Conservation (phyloP, 2,888 invertebrate species). For the Agriopis marginaria region DNA sequence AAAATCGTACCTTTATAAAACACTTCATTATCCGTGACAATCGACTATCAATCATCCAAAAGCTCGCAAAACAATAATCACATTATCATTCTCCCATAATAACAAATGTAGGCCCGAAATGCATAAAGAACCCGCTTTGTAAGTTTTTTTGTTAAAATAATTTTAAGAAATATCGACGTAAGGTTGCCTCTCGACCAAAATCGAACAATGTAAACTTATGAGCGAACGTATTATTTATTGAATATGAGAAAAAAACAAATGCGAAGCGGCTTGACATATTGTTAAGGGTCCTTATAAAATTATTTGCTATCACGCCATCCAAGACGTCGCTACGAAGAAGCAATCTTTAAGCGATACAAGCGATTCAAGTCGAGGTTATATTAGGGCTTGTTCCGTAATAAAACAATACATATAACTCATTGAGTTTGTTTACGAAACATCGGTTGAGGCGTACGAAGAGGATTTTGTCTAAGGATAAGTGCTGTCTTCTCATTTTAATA, state of each 20-base stretch:
- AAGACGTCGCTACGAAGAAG: slow-evolving; percentile 66
- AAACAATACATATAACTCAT: slow-evolving; percentile 56
- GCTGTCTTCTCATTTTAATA: slow-evolving; percentile 78
- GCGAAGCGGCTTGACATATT: slow-evolving; percentile 80
- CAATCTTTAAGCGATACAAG: slow-evolving; percentile 68
- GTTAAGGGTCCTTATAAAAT: slow-evolving; percentile 83
- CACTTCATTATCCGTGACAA: slow-evolving; percentile 82
- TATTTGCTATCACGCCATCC: slow-evolving; percentile 85
- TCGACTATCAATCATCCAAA: slow-evolving; percentile 79
- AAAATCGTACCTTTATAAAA: slow-evolving; percentile 69
- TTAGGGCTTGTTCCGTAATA: slow-evolving; percentile 64
- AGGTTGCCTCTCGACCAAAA: slow-evolving; percentile 69
- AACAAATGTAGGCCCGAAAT: slow-evolving; percentile 81
- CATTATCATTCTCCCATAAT: slow-evolving; percentile 85
- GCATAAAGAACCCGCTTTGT: slow-evolving; percentile 82
- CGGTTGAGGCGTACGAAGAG: slow-evolving; percentile 56
- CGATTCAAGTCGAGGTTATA: slow-evolving; percentile 57
- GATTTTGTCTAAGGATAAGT: slow-evolving; percentile 70
- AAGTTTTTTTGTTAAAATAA: slow-evolving; percentile 70
- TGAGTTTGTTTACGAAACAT: slow-evolving; percentile 52
- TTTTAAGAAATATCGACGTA: slow-evolving; percentile 79
- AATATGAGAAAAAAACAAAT: slow-evolving; percentile 76
- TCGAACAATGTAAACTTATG: slow-evolving; percentile 84
- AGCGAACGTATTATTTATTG: slow-evolving; percentile 82
- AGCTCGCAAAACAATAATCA: slow-evolving; percentile 85